phyloP scores from a whole-genome alignment of 2,113 vertebrate genomes.

The Nothobranchius kuhntae region DNA sequence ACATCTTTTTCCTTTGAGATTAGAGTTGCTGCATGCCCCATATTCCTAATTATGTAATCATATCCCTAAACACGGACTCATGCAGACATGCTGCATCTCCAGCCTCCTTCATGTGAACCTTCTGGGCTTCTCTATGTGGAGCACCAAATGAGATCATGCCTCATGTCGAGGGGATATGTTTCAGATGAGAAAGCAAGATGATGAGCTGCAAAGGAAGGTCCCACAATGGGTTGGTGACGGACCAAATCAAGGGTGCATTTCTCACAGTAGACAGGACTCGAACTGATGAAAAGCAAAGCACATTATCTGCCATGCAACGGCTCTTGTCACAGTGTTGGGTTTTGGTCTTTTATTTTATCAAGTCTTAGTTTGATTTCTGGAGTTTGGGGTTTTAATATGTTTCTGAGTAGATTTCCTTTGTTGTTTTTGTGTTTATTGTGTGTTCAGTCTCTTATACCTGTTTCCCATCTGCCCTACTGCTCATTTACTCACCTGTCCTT shows the following conservation, averaged over 20 bases:
- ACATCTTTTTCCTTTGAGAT: conserved; percentile 39
- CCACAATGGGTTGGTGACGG: neutral
- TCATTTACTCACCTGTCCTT: too few species aligned
- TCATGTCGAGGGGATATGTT: conserved; percentile 53
- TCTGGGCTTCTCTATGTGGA: conserved; percentile 64
- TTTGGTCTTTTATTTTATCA: too few species aligned
- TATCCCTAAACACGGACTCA: conserved; percentile 33
- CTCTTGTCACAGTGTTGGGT: too few species aligned
- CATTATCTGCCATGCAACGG: neutral
- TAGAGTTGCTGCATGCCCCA: conserved; percentile 37
- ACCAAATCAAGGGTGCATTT: neutral
- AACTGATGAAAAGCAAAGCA: conserved; percentile 7
- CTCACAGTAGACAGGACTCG: neutral
- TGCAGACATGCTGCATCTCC: conserved; percentile 34
- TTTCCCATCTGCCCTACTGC: too few species aligned
- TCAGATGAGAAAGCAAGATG: conserved; percentile 23
- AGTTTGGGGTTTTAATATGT: too few species aligned
- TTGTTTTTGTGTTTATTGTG: too few species aligned
- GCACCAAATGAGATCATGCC: conserved; percentile 68
- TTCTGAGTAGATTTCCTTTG: too few species aligned
- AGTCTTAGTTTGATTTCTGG: too few species aligned
- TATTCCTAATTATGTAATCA: conserved; percentile 65
- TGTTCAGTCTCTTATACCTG: too few species aligned
- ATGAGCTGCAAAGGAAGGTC: conserved; percentile 10
- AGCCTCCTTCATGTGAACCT: conserved; percentile 49